These are phyloP conservation scores for Psilopogon haemacephalus DNA, from an alignment of 2,113 vertebrate species.

Conservation along the genomic window DNA sequence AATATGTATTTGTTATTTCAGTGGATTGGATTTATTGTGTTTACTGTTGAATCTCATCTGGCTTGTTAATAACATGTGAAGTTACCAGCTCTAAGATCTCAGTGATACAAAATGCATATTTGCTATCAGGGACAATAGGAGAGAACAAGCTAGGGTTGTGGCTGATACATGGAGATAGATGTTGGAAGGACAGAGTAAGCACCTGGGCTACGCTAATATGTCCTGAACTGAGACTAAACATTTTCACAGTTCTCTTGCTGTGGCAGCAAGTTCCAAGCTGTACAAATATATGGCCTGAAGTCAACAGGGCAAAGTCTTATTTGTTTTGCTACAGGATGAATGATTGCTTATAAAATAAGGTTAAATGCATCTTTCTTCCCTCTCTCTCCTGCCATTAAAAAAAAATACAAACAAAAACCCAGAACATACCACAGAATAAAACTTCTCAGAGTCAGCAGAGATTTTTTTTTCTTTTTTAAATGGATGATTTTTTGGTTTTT, in stretches of 20 bases:
- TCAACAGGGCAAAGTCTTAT: constrained; percentile 40
- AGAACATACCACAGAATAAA: neutral
- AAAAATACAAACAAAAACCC: neutral
- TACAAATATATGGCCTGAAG: constrained; percentile 11
- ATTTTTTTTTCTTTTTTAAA: neutral
- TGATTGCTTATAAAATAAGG: neutral
- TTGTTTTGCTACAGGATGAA: constrained; percentile 49
- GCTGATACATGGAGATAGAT: neutral
- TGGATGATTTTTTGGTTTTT: no score
- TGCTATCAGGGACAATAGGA: neutral
- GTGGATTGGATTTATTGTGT: neutral
- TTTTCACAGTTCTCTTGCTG: constrained; percentile 50
- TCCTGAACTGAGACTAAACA: constrained; percentile 55
- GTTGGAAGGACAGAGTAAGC: neutral
- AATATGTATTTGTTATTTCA: constrained; percentile 2
- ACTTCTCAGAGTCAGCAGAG: neutral
- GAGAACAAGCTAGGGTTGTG: neutral
- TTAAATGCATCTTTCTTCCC: neutral
- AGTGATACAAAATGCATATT: neutral
- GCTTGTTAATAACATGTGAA: neutral
- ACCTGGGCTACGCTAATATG: neutral
- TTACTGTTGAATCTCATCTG: constrained; percentile 16
- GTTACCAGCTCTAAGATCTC: neutral
- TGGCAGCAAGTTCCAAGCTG: constrained; percentile 57
- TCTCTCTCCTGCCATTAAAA: neutral